Conservation (phyloP, 2,888 invertebrate species). For the Ellobium chinense region DNA sequence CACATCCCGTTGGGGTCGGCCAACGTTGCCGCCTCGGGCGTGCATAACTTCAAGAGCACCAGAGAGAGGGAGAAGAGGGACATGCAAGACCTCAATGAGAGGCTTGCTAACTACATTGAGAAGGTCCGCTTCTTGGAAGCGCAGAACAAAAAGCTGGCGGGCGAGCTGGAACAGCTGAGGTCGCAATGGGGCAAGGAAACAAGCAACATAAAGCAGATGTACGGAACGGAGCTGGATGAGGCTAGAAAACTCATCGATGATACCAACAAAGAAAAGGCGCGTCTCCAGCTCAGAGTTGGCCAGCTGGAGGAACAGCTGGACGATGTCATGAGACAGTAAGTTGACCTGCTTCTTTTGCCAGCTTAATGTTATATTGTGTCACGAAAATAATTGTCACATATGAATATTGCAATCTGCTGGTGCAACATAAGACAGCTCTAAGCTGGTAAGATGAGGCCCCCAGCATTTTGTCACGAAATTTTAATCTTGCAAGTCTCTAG, state of each 20-base stretch:
- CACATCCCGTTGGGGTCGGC: constrained; percentile 59
- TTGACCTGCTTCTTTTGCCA: constrained; percentile 24
- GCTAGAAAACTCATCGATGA: constrained; percentile 80
- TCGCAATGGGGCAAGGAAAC: constrained; percentile 78
- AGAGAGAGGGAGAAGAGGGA: constrained; percentile 81
- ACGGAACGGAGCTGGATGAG: constrained; percentile 80
- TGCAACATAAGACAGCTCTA: too few relatives aligned
- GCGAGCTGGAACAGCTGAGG: constrained; percentile 75
- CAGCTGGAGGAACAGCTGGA: constrained; percentile 80
- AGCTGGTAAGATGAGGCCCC: too few relatives aligned
- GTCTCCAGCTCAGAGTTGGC: constrained; percentile 80
- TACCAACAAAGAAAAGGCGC: constrained; percentile 80
- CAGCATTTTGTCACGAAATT: too few relatives aligned
- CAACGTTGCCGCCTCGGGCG: constrained; percentile 70
- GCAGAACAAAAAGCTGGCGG: constrained; percentile 78
- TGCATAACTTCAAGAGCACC: constrained; percentile 77
- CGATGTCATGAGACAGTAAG: constrained; percentile 73
- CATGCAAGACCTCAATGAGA: constrained; percentile 81
- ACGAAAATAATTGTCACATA: neutral
- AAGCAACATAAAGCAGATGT: constrained; percentile 78
- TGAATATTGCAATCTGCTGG: too few relatives aligned
- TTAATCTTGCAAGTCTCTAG: too few relatives aligned
- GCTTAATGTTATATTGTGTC: neutral
- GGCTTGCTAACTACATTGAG: constrained; percentile 81
- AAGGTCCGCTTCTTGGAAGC: constrained; percentile 79